Evolutionary conservation across 2,888 invertebrate genomes (phyloP), one percentile per base, ranked within the genome.

Genomic region (Zaprionus obscuricornis): DNA sequence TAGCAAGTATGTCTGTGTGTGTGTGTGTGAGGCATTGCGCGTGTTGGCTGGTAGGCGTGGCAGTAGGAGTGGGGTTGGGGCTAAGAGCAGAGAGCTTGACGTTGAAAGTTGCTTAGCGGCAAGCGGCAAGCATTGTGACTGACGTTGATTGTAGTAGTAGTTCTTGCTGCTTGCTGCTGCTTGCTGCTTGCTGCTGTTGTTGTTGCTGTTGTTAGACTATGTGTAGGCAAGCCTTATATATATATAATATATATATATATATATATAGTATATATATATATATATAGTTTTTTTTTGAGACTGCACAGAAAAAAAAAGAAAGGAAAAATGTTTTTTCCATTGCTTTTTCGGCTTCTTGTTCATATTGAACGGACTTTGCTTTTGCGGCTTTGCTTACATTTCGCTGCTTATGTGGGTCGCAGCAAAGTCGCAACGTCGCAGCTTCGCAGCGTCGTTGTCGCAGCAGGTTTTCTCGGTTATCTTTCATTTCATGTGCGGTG

Each of bases 111-210:
- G 31, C n/a, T n/a, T n/a, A n/a, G n/a, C 29, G 17, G 16, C 10
- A 42, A 10, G 37, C 4, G 29, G 39, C 18, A 6, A 59, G 65
- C 71, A 59, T 66, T 73, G 77, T 66, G 71, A 78, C 58, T 82
- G 82, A 77, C 82, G 78, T 74, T 59, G 72, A 54, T 73, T 73
- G 60, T 26, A 52, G 63, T 54, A 52, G 55, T 52, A 58, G 66
- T 39, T 39, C n/a, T n/a, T 36, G 50, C 13, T 34, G 51, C 27
- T 27, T 8, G 27, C 5, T 27, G 27, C n/a, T 8, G 27, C 27
- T 46, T 37, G 43, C 31, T 5, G 29, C 1, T 27, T 17, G 47
- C 36, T 67, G 52, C 27, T 39, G 54, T 63, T 62, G 49, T 43
- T 49, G 54, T 31, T 58, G 55, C 36, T 63, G 39, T 36, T 56